These are phyloP conservation scores for Menura novaehollandiae DNA, from an alignment of 2,113 vertebrate genomes.

Conservation along the genomic window DNA sequence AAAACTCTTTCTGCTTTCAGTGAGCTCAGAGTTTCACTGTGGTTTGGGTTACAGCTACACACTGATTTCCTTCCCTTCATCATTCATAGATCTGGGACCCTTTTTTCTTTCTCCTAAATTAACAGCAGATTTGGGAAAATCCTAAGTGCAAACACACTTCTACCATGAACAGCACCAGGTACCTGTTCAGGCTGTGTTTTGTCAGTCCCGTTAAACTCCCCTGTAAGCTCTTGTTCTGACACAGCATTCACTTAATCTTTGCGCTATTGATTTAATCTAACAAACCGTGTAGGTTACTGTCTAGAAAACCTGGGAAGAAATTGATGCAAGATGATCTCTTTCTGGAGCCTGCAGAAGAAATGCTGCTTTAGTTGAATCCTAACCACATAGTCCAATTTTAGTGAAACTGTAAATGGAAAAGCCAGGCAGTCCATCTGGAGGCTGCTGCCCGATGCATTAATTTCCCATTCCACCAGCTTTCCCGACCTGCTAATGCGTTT, in stretches of 20 bases:
- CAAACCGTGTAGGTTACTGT: background rate
- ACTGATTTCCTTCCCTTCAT: background rate
- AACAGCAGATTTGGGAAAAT: background rate
- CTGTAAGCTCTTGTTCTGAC: background rate
- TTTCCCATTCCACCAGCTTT: background rate
- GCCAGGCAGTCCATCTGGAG: background rate
- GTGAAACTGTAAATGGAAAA: background rate
- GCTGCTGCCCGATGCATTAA: background rate
- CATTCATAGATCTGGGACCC: background rate
- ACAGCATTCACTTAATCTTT: background rate
- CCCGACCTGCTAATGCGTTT: background rate
- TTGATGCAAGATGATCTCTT: background rate
- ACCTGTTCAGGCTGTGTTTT: background rate
- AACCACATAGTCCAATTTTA: background rate
- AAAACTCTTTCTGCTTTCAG: background rate
- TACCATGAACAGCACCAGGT: background rate
- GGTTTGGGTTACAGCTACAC: background rate
- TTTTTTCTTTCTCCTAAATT: background rate
- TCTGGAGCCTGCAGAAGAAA: background rate
- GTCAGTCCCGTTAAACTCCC: background rate
- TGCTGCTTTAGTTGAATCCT: background rate
- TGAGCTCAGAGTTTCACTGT: background rate
- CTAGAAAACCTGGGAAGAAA: background rate
- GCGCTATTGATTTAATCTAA: slow-evolving; percentile 3
- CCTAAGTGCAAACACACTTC: background rate